Evolutionary conservation across 1,140 invertebrate genomes (phyloP).

Genomic region (Drosophila carrolli): DNA sequence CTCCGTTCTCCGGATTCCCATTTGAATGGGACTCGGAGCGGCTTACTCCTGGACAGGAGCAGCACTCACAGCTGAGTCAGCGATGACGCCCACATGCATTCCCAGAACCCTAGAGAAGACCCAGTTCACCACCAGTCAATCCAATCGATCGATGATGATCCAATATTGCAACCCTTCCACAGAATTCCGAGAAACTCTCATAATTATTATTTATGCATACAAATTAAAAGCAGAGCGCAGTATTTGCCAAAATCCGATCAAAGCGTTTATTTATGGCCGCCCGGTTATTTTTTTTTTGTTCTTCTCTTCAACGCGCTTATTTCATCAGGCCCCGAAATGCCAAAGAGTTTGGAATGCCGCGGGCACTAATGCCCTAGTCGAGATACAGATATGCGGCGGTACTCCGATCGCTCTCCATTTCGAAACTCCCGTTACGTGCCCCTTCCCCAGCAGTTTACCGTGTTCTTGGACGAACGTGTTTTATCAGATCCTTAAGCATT

Average conservation of each 20-base stretch:
- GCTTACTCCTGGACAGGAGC: background rate
- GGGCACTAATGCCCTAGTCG: background rate
- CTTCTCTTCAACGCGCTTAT: conserved; percentile 24
- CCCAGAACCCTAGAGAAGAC: conserved; percentile 43
- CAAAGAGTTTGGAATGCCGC: conserved; percentile 43
- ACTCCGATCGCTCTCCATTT: background rate
- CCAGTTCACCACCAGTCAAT: background rate
- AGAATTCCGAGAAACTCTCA: conserved; percentile 55
- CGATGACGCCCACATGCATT: conserved; percentile 51
- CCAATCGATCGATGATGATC: conserved; percentile 45
- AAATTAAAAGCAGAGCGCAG: conserved; percentile 67
- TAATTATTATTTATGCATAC: conserved; percentile 80
- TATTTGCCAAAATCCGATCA: conserved; percentile 62
- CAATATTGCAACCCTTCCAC: conserved; percentile 23
- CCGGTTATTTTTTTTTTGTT: background rate
- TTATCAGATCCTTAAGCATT: no score
- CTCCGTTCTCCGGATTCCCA: background rate
- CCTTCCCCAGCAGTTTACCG: no score
- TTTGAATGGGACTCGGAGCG: background rate
- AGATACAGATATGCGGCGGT: conserved; percentile 1
- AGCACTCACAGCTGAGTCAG: conserved; percentile 12
- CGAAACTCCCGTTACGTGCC: conserved; percentile 2
- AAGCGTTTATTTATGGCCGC: conserved; percentile 57
- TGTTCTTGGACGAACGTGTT: background rate
- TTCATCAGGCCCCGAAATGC: conserved; percentile 59